Conservation (phyloP, 1,140 invertebrate genomes). For the Nautilus pompilius region DNA sequence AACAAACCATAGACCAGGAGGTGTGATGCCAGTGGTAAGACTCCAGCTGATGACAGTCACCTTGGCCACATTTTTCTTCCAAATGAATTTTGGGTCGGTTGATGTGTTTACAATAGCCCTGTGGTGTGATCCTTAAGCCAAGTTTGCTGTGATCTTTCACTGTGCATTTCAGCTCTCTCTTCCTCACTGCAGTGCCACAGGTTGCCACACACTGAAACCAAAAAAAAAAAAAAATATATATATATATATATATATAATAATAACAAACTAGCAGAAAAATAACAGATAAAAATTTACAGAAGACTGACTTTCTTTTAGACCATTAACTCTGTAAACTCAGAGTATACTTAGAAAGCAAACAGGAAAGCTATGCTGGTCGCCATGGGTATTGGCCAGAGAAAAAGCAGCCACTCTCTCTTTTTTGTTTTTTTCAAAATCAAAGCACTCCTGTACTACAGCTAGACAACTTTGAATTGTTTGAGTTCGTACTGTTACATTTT, state of each 20-base stretch:
- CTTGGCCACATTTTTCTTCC: slow-evolving; percentile 12
- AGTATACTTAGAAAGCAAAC: slow-evolving; percentile 4
- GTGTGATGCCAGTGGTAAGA: too few species aligned
- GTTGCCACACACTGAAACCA: slow-evolving; percentile 20
- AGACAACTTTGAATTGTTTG: too few species aligned
- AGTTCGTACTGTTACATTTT: too few species aligned
- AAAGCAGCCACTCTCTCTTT: too few species aligned
- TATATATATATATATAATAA: too few species aligned
- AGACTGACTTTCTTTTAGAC: too few species aligned
- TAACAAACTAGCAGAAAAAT: too few species aligned
- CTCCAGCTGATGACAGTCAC: slow-evolving; percentile 8
- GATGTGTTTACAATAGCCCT: slow-evolving; percentile 13
- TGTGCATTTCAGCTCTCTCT: slow-evolving; percentile 16
- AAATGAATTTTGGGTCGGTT: slow-evolving; percentile 4
- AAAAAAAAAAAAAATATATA: slow-evolving; percentile 3
- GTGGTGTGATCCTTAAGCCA: slow-evolving; percentile 5
- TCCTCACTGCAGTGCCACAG: slow-evolving; percentile 16
- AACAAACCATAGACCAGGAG: too few species aligned
- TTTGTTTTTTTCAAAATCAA: too few species aligned
- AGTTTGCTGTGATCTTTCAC: slow-evolving; percentile 9
- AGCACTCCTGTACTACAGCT: too few species aligned
- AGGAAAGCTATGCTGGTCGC: slow-evolving; percentile 14
- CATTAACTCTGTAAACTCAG: slow-evolving; percentile 22
- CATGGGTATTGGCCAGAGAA: slow-evolving; percentile 3
- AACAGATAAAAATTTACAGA: too few species aligned